Evolutionary conservation across 64 coral and sea anemone species (phyloP), one percentile per base, ranked within the genome.

Genomic region (Exaiptasia diaphana): DNA sequence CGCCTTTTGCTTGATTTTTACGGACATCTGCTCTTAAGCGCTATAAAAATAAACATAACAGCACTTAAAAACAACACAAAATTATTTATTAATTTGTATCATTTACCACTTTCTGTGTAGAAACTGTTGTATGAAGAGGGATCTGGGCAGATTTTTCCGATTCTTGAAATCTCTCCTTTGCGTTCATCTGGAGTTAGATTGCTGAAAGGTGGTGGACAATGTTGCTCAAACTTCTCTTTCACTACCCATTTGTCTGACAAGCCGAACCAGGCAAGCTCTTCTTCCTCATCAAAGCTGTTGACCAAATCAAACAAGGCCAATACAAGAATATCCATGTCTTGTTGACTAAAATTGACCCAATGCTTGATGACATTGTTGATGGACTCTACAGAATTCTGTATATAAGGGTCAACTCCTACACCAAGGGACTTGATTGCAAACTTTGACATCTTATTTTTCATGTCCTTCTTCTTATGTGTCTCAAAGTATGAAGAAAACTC

Each of bases 241-340:
- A 80, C 75, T 73, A 80, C 39, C 76, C 64, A 88, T 31, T 80
- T 88, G 15, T 88, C 86, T 43, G 86, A 80, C 5, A 72, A 14
- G 33, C 75, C 25, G 20, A 88, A 73, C 75, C 65, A 80, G 20
- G 84, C 60, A 3, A 78, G 36, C 64, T 73, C 64, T 49, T 53
- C 67, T 49, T 60, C 86, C 23, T 43, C 38, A 35, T 54, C 62
- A 59, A 69, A 71, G 5, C 14, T 70, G 6, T 62, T 59, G 41
- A 71, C 34, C 26, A 80, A 80, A 17, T 88, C 76, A 36, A 68
- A 56, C 43, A 87, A 59, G 37, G 84, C 42, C 12, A 77, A 33
- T 55, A 87, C 64, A 41, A 78, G 68, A 2, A 38, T 41, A 55
- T 78, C 73, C 61, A 87, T 56, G 10, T 87, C 73, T 11, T 80